Evolutionary conservation across 2,888 invertebrate genomes (phyloP).

Genomic region (Leucophora obtusa): DNA sequence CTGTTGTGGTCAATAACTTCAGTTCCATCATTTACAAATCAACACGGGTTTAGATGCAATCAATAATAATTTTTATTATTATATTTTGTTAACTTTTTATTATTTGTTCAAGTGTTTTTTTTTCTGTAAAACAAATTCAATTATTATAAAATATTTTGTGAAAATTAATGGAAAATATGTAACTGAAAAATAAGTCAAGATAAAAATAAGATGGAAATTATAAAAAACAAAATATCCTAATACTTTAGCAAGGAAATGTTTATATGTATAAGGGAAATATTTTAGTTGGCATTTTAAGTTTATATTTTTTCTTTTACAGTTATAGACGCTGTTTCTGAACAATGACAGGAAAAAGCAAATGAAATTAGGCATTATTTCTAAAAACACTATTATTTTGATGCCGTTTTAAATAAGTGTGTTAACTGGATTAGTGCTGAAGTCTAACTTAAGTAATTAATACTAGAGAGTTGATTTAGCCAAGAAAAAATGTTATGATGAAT

Average conservation of each 20-base stretch:
- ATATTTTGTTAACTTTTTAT: constrained; percentile 33
- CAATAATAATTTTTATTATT: constrained; percentile 19
- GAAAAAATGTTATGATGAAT: too few species aligned
- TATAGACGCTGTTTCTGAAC: not conserved
- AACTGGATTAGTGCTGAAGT: not conserved
- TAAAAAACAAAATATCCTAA: not conserved
- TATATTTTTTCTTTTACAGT: not conserved
- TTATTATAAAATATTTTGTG: constrained; percentile 54
- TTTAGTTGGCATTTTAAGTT: not conserved
- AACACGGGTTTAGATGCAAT: constrained; percentile 35
- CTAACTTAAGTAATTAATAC: not conserved
- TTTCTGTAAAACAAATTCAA: constrained; percentile 63
- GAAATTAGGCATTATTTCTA: not conserved
- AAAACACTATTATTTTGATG: not conserved
- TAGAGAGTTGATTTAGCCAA: constrained; percentile 12
- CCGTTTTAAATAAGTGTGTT: not conserved
- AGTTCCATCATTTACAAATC: constrained; percentile 66
- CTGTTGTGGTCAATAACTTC: constrained; percentile 68
- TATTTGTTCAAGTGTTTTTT: constrained; percentile 32
- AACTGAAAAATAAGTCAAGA: constrained; percentile 8
- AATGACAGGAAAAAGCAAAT: not conserved
- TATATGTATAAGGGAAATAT: not conserved
- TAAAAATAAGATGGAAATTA: constrained; percentile 6
- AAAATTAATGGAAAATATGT: constrained; percentile 26
- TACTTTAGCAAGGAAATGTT: not conserved